phyloP scores from a whole-genome alignment of 2,113 vertebrate species.

The Istiophorus platypterus region DNA sequence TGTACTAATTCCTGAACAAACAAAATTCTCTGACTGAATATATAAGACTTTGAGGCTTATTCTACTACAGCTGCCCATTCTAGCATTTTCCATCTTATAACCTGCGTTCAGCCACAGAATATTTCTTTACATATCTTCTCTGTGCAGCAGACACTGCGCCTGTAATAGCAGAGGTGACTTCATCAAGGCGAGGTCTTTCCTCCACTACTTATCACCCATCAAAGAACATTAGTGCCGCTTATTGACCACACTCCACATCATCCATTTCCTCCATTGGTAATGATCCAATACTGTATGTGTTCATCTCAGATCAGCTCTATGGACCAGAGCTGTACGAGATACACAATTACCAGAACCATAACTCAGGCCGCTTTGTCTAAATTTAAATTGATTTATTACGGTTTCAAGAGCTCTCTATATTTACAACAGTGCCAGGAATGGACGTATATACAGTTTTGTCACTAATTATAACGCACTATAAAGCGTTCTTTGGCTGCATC shows the following conservation, averaged over 20 bases:
- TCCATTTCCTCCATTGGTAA: constrained; percentile 50
- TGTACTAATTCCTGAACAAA: constrained; percentile 1
- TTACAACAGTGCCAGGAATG: neutral
- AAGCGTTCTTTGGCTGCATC: constrained; percentile 36
- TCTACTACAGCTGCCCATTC: neutral
- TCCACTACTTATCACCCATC: constrained; percentile 22
- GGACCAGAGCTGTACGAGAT: neutral
- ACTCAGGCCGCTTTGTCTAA: constrained; percentile 7
- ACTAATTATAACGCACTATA: neutral
- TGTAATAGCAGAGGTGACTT: constrained; percentile 42
- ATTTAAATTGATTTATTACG: constrained; percentile 11
- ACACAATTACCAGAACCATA: constrained; percentile 17
- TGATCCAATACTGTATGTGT: constrained; percentile 9
- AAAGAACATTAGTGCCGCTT: constrained; percentile 55
- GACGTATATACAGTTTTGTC: neutral
- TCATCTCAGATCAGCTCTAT: neutral
- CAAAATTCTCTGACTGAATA: neutral
- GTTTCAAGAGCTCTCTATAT: neutral
- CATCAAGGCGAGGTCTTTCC: constrained; percentile 19
- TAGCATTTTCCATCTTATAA: constrained; percentile 12
- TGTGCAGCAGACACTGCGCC: constrained; percentile 1
- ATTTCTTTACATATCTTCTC: constrained; percentile 8
- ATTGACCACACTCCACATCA: constrained; percentile 45
- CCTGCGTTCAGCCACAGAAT: constrained; percentile 29
- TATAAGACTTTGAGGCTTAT: neutral